Conservation (phyloP, 2,113 vertebrate genomes). For the Damaliscus lunatus region DNA sequence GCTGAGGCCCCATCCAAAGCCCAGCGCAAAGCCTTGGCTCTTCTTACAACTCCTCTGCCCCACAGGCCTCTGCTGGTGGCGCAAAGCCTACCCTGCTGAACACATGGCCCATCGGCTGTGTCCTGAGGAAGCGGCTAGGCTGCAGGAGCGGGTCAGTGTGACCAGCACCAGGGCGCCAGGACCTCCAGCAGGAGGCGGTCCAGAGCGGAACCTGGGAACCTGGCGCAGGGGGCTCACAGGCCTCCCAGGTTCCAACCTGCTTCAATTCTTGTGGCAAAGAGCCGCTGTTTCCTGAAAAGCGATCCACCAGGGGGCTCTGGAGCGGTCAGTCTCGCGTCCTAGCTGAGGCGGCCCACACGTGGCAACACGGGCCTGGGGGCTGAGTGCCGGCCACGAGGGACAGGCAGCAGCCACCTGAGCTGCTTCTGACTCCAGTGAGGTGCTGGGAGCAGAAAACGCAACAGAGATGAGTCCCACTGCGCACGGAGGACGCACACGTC, state of each 20-base stretch:
- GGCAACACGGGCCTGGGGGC: neutral
- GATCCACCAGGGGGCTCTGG: neutral
- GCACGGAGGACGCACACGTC: neutral
- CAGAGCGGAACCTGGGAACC: neutral
- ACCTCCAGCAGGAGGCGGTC: neutral
- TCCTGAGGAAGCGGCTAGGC: fast-evolving
- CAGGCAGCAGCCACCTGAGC: neutral
- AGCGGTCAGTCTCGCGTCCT: neutral
- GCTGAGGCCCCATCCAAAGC: fast-evolving
- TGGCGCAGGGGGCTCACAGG: neutral
- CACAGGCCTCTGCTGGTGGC: neutral
- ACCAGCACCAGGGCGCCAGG: neutral
- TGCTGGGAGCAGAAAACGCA: neutral
- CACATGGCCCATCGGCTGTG: fast-evolving
- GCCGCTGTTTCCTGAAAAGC: neutral
- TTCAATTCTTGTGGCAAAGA: neutral
- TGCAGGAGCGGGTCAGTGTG: fast-evolving
- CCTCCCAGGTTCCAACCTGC: neutral
- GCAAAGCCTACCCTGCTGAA: fast-evolving
- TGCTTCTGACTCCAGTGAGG: neutral
- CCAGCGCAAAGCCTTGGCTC: neutral
- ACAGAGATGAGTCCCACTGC: neutral
- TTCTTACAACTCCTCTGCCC: neutral
- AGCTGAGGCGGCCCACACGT: neutral
- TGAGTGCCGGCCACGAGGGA: neutral